A percentile compares a stretch with the other conserved stretches of the same genome.
Conservation (phyloP, 1,140 invertebrate species). For the Cyrtorhinus lividipennis region DNA sequence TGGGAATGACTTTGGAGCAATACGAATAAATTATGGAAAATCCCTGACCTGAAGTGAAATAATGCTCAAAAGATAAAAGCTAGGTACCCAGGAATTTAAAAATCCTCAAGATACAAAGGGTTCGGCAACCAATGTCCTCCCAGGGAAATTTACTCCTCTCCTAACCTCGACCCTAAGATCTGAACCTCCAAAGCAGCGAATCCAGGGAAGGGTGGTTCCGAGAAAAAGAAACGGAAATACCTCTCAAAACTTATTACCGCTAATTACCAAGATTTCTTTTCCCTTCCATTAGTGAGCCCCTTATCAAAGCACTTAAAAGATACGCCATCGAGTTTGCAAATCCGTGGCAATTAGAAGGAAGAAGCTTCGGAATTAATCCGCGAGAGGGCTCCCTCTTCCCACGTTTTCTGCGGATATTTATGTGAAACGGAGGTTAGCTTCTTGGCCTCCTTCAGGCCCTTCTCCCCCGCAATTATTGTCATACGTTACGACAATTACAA, state of each 20-base stretch:
- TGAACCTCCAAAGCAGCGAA: too few relatives aligned
- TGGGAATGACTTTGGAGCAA: too few relatives aligned
- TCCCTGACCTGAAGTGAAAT: too few relatives aligned
- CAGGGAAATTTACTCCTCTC: not conserved
- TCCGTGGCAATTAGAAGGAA: conserved; percentile 4
- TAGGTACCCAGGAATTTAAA: not conserved
- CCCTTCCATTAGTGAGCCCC: conserved; percentile 3
- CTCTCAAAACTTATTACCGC: conserved; percentile 4
- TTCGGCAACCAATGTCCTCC: too few relatives aligned
- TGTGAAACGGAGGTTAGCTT: not conserved
- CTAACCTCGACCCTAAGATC: not conserved
- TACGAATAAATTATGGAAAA: too few relatives aligned
- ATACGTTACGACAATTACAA: conserved; percentile 12
- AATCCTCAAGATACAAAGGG: too few relatives aligned
- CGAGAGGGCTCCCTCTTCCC: not conserved
- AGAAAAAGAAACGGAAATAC: not conserved
- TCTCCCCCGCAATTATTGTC: conserved; percentile 6
- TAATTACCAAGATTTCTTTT: conserved; percentile 9
- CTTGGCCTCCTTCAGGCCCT: not conserved
- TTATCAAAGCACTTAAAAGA: conserved; percentile 7
- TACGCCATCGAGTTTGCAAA: conserved; percentile 8
- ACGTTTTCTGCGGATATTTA: not conserved
- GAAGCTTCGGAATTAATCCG: conserved; percentile 5
- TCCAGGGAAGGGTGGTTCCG: not conserved
- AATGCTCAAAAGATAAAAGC: not conserved